Conservation (phyloP, 1,140 invertebrate species). For the Ephestia elutella region DNA sequence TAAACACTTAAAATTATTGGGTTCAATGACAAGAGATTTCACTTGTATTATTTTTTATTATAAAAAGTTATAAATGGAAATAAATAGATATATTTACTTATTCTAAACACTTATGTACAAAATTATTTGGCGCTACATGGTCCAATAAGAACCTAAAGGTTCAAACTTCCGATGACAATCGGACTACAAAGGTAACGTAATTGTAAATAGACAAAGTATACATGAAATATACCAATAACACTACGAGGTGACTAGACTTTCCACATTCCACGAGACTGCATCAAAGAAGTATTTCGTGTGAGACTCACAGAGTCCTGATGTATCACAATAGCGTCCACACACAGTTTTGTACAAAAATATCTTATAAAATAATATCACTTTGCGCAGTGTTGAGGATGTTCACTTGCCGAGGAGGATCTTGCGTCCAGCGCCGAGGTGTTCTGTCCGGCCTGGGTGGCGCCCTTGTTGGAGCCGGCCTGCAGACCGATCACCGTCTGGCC, state of each 20-base stretch:
- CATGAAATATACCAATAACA: not conserved
- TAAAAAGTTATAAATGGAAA: conserved; percentile 64
- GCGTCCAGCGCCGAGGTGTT: conserved; percentile 93
- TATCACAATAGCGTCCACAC: conserved; percentile 54
- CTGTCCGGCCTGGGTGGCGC: conserved; percentile 93
- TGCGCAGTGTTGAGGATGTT: conserved; percentile 39
- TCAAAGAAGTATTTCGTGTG: conserved; percentile 41
- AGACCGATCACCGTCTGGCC: conserved; percentile 93
- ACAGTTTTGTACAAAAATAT: conserved; percentile 52
- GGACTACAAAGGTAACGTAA: not conserved
- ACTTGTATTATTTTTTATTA: conserved; percentile 44
- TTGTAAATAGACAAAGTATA: not conserved
- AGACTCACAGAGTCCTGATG: conserved; percentile 43
- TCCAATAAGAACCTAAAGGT: conserved; percentile 24
- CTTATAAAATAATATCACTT: conserved; percentile 71
- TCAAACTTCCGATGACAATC: not conserved
- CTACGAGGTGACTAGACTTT: conserved; percentile 16
- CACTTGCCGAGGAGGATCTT: conserved; percentile 92
- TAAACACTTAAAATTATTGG: too few species aligned
- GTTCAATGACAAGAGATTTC: too few species aligned
- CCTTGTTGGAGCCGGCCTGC: conserved; percentile 97
- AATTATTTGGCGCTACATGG: conserved; percentile 55
- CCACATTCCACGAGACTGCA: conserved; percentile 30
- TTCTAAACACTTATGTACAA: conserved; percentile 52
- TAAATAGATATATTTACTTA: conserved; percentile 61